Evolutionary conservation across 2,113 vertebrate species (phyloP), one percentile per base, ranked within the genome.

Genomic region (Gadus chalcogrammus): DNA sequence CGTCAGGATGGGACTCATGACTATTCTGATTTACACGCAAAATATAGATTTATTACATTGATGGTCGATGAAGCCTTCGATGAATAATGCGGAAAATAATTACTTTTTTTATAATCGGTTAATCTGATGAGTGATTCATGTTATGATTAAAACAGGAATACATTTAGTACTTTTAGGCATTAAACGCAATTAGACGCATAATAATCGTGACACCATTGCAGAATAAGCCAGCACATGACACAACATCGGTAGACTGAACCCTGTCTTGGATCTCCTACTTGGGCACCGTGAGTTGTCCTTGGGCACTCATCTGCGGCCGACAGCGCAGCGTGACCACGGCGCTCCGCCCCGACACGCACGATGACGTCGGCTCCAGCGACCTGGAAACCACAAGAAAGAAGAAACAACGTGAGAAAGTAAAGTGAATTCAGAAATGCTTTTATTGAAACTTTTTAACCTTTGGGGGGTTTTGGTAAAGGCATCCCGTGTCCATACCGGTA

Each of bases 291-390:
- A 98, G 93, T 61, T 94, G 88, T 69, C 95, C 96, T 68, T 91
- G 91, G 17, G 75, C 84, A 18, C 75, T 88, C 82, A 91, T 96
- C 64, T 85, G 82, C 52, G 93, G 94, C 75, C 94, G 93, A 83
- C 97, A 99, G 68, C 96, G 94, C 84, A 98, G 89, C 5, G 90
- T 93, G 81, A 98, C 92, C 74, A 97, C 95, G 28, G 94, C 90
- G 20, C 92, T 94, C 15, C 96, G 93, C n/a, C 96, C 97, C 24
- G 86, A 92, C 72, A 94, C 89, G 79, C 96, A 99, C 4, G 95
- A 97, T 0, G 95, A 91, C 22, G 96, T 97, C 4, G 84, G 75
- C 68, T 93, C 93, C 35, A 94, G 92, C 72, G 96, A 97, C 69
- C 97, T 99, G 58, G 5, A 16, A 58, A 62, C 4, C 0, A 4